phyloP scores from a whole-genome alignment of 2,888 invertebrate genomes.

The Doris montereyensis region DNA sequence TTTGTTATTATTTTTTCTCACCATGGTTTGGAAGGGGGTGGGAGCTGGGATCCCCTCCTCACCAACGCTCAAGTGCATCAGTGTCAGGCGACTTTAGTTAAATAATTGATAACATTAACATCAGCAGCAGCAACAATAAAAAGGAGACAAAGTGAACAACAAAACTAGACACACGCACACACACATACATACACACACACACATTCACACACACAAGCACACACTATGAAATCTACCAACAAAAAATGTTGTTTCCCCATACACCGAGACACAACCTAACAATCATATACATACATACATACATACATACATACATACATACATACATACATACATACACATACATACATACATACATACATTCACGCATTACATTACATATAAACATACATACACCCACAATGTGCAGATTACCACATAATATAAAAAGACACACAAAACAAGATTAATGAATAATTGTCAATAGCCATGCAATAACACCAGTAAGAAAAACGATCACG shows the following conservation, averaged over 20 bases:
- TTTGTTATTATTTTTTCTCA: too few species aligned
- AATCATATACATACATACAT: neutral
- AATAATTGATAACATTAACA: neutral
- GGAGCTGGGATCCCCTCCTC: too few species aligned
- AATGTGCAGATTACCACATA: too few species aligned
- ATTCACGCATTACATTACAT: too few species aligned
- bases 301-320: neutral
- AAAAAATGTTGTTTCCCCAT: neutral
- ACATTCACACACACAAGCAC: neutral
- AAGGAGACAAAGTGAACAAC: neutral
- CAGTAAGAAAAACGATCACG: too few species aligned
- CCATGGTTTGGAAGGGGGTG: too few species aligned
- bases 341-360: conserved; percentile 19
- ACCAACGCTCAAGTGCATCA: too few species aligned
- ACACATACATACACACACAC: neutral
- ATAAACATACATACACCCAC: too few species aligned
- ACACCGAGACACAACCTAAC: conserved; percentile 8
- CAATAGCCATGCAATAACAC: too few species aligned
- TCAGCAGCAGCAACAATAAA: too few species aligned
- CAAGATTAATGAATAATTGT: too few species aligned
- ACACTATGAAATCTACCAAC: neutral
- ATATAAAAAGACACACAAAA: too few species aligned
- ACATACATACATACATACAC: neutral
- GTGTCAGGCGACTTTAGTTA: neutral
- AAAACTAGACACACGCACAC: neutral